A percentile compares a stretch with the other conserved stretches of the same genome.
Evolutionary conservation across 2,888 invertebrate genomes (phyloP).

Genomic region (Latrodectus hesperus): DNA sequence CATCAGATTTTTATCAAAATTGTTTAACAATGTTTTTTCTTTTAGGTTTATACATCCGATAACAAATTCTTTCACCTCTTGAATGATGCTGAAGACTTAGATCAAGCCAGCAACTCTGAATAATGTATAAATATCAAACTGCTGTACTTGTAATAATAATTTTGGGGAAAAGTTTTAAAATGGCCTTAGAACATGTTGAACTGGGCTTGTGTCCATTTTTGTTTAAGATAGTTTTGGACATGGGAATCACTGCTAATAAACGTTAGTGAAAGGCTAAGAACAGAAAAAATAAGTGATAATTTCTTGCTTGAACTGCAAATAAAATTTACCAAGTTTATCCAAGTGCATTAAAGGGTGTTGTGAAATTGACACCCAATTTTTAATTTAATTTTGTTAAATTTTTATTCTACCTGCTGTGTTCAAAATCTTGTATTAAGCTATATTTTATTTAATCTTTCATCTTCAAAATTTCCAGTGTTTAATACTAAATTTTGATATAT

Average conservation of each 20-base stretch:
- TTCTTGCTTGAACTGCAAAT: background rate
- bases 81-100: conserved; percentile 57
- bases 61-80: conserved; percentile 65
- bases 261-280: background rate
- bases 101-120: conserved; percentile 56
- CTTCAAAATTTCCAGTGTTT: too few species aligned
- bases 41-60: conserved; percentile 64
- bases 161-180: conserved; percentile 56
- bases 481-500: too few species aligned
- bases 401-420: too few species aligned
- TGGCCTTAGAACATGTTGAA: conserved; percentile 58
- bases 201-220: conserved; percentile 45
- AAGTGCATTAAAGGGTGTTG: conserved; percentile 2
- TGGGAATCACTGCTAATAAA: conserved; percentile 9
- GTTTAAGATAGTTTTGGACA: conserved; percentile 35
- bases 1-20: too few species aligned
- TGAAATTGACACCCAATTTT: background rate
- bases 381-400: too few species aligned
- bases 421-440: too few species aligned
- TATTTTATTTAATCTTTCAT: too few species aligned
- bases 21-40: background rate
- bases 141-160: conserved; percentile 33
- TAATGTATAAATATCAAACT: conserved; percentile 23
- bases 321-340: background rate
- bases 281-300: background rate